phyloP scores from a whole-genome alignment of 2,888 invertebrate genomes.

The Horisme vitalbata region DNA sequence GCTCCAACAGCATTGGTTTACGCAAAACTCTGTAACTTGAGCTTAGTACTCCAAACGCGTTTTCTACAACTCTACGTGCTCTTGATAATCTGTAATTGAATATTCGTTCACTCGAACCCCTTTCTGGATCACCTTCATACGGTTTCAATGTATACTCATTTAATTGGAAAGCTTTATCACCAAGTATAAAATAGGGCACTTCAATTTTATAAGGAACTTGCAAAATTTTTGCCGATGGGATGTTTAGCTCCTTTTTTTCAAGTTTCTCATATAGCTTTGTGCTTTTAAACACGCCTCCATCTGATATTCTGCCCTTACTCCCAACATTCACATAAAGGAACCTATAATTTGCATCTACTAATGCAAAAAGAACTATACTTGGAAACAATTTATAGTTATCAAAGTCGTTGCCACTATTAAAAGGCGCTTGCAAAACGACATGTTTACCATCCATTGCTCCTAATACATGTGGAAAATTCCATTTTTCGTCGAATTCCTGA shows the following conservation, averaged over 20 bases:
- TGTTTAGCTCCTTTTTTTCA: constrained; percentile 29
- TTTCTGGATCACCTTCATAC: constrained; percentile 28
- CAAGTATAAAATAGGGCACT: constrained; percentile 27
- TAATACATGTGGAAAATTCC: constrained; percentile 48
- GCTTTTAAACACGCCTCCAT: constrained; percentile 34
- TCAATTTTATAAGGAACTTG: constrained; percentile 21
- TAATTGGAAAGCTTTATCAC: constrained; percentile 28
- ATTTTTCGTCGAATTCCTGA: constrained; percentile 36
- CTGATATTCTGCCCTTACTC: constrained; percentile 32
- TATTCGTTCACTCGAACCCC: constrained; percentile 28
- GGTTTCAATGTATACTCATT: constrained; percentile 30
- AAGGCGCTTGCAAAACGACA: constrained; percentile 38
- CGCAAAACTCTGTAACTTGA: constrained; percentile 27
- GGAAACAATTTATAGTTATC: constrained; percentile 44
- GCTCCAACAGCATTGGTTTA: constrained; percentile 36
- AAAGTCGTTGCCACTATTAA: constrained; percentile 39
- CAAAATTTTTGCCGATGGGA: constrained; percentile 19
- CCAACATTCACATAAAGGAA: constrained; percentile 42
- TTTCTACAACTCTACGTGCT: constrained; percentile 26
- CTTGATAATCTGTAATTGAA: constrained; percentile 28
- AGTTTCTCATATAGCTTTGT: constrained; percentile 33
- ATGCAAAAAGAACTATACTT: constrained; percentile 46
- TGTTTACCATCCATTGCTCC: constrained; percentile 53
- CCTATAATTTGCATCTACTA: constrained; percentile 49
- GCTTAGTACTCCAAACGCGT: constrained; percentile 26